These are phyloP conservation scores for Gila robusta DNA, from an alignment of 2,797 vertebrate genomes.

Conservation along the genomic window DNA sequence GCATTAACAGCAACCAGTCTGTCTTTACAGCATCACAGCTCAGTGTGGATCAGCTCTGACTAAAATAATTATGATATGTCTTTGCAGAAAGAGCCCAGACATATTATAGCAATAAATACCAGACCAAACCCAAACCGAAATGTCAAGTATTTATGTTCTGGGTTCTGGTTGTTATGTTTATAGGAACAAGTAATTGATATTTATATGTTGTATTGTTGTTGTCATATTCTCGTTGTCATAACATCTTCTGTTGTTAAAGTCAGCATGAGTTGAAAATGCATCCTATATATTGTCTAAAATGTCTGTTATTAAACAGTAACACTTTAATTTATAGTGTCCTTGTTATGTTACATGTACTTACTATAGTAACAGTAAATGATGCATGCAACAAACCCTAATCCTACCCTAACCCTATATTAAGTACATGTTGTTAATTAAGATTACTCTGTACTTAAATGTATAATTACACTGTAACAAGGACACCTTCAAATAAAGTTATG, in stretches of 20 bases:
- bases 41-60: background rate
- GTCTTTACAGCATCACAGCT: conserved; percentile 12
- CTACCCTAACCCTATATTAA: too few species aligned
- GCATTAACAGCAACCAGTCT: background rate
- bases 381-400: too few species aligned
- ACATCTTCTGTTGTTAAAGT: background rate
- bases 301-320: background rate
- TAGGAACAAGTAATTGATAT: conserved; percentile 8
- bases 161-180: conserved; percentile 26
- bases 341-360: background rate
- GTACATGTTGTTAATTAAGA: too few species aligned
- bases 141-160: conserved; percentile 13
- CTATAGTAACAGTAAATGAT: background rate
- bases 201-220: conserved; percentile 16
- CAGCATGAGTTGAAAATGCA: background rate
- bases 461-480: background rate
- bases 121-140: conserved; percentile 24
- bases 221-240: background rate
- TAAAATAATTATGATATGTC: conserved; percentile 19
- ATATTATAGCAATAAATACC: background rate
- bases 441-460: too few species aligned
- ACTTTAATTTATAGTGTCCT: background rate
- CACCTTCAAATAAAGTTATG: background rate
- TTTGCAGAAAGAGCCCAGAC: conserved; percentile 8
- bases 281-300: background rate